Evolutionary conservation across 2,797 vertebrate species (phyloP), one percentile per base, ranked within the genome.

Genomic region (Arctocebus calabarensis): DNA sequence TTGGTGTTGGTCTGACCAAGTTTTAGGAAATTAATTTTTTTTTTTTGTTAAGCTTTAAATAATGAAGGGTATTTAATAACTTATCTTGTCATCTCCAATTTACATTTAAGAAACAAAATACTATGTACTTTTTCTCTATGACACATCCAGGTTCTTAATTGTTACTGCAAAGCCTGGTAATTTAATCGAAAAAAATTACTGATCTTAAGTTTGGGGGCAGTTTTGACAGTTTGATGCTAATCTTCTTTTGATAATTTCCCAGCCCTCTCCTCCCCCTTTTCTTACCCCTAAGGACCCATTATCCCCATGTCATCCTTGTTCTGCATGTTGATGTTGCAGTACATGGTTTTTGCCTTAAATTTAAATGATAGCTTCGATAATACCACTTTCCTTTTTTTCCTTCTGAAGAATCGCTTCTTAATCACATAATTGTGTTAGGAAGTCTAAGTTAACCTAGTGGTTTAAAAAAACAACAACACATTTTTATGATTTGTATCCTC

Each of bases 101-200:
- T 98, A 91, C 96, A 98, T 98, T 97, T 96, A 96, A 97, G 82
- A 85, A 59, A 52, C 48, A 84, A 91, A 74, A 23, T 59, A 86
- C 9, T 92, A 14, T 27, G 3, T 87, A 52, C 66, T 81, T 95
- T 96, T 74, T 96, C 23, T 70, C 92, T 98, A 92, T 97, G 7
- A 84, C 97, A 92, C 94, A 97, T 95, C 97, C 98, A 98, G 98
- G 96, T 98, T 98, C 96, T 98, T 98, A 97, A 97, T 97, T 98
- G 95, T 98, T 98, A 97, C 75, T 79, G 57, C 78, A 90, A 97
- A 94, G 90, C 97, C 96, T 98, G 96, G 96, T 90, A 64, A 73
- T 92, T 88, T 55, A 77, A 27, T 85, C 37, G 19, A 16, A 91
- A 86, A 17, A 74, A 29, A 29, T 82, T 85, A 57, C 62, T 82